Conservation (phyloP, 2,888 invertebrate species). For the Cheilosia soror region DNA sequence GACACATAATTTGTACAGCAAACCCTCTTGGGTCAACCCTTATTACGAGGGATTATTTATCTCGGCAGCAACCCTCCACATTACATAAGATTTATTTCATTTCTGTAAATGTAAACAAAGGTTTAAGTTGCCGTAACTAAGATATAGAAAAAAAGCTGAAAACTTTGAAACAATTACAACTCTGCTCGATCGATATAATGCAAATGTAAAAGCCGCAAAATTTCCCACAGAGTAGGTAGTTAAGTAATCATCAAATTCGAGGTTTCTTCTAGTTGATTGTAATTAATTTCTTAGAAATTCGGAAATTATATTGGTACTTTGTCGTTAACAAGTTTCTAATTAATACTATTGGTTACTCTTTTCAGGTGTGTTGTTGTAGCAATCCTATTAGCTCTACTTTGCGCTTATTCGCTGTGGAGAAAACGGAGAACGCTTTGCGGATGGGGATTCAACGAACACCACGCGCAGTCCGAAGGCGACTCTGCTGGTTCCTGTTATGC, state of each 20-base stretch:
- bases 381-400: conserved; percentile 88
- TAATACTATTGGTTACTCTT: conserved; percentile 46
- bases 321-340: conserved; percentile 28
- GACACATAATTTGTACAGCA: conserved; percentile 7
- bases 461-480: conserved; percentile 88
- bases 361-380: conserved; percentile 88
- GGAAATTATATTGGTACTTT: background rate
- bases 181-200: background rate
- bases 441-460: conserved; percentile 85
- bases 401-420: conserved; percentile 88
- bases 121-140: background rate
- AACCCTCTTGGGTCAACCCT: conserved; percentile 3
- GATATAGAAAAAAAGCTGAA: background rate
- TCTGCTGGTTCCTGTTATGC: conserved; percentile 92
- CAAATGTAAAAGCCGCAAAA: background rate
- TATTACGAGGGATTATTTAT: conserved; percentile 25
- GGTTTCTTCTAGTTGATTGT: background rate
- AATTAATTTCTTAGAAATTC: background rate
- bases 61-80: background rate
- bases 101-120: conserved; percentile 30
- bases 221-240: background rate
- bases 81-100: conserved; percentile 17
- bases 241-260: background rate
- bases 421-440: conserved; percentile 84
- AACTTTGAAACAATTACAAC: conserved; percentile 18